phyloP scores from a whole-genome alignment of 2,888 invertebrate species.

The Calephelis perditalis region DNA sequence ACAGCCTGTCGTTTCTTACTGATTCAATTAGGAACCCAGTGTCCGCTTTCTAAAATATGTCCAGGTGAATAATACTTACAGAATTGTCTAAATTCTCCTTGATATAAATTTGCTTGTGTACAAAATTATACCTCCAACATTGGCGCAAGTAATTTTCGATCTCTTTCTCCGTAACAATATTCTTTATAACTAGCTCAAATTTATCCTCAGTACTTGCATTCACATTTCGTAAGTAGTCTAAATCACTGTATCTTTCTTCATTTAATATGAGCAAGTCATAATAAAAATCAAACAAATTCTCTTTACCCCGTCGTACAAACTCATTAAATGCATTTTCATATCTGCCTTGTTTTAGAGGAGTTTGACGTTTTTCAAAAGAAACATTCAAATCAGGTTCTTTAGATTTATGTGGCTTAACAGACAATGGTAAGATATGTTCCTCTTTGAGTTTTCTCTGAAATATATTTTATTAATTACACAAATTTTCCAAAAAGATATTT shows the following conservation, averaged over 20 bases:
- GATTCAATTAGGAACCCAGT: no score
- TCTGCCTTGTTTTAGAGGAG: slow-evolving; percentile 49
- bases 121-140: slow-evolving; percentile 62
- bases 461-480: not conserved
- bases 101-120: slow-evolving; percentile 45
- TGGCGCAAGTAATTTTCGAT: slow-evolving; percentile 61
- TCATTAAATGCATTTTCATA: slow-evolving; percentile 60
- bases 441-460: slow-evolving; percentile 54
- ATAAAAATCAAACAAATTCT: slow-evolving; percentile 56
- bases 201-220: slow-evolving; percentile 64
- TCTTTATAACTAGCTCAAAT: slow-evolving; percentile 52
- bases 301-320: slow-evolving; percentile 60
- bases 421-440: slow-evolving; percentile 52
- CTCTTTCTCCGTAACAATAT: slow-evolving; percentile 53
- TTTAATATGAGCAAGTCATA: slow-evolving; percentile 40
- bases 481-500: no score
- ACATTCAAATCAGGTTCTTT: slow-evolving; percentile 54
- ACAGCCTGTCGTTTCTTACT: no score
- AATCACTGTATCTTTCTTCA: slow-evolving; percentile 38
- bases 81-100: slow-evolving; percentile 39
- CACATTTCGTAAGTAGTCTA: slow-evolving; percentile 52
- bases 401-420: slow-evolving; percentile 44
- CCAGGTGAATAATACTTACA: slow-evolving; percentile 37
- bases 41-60: no score
- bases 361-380: slow-evolving; percentile 52